Evolutionary conservation across 2,113 vertebrate species (phyloP).

Genomic region (Lethenteron camtschaticum): DNA sequence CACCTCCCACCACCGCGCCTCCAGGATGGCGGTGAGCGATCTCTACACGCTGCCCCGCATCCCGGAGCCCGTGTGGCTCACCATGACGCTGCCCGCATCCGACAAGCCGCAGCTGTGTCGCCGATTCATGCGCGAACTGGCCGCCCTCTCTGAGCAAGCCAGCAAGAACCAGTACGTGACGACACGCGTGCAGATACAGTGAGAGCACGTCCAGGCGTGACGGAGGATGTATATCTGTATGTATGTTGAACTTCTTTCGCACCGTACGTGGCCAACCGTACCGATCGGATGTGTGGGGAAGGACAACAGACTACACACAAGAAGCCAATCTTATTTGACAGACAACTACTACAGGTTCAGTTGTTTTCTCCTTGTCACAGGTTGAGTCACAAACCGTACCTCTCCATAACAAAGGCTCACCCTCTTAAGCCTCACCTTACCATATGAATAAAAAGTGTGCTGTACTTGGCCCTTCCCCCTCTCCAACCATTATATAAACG

Average conservation of each 20-base stretch:
- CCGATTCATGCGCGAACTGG: constrained; percentile 86
- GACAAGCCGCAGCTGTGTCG: constrained; percentile 89
- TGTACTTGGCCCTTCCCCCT: too few relatives aligned
- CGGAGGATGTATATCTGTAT: neutral
- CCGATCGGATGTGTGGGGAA: too few relatives aligned
- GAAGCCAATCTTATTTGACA: too few relatives aligned
- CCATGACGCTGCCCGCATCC: constrained; percentile 76
- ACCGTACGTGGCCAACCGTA: neutral
- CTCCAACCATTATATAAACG: too few relatives aligned
- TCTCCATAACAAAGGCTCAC: too few relatives aligned
- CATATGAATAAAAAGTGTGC: too few relatives aligned
- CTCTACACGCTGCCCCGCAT: constrained; percentile 94
- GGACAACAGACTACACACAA: too few relatives aligned
- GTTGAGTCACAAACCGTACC: too few relatives aligned
- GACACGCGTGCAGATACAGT: neutral
- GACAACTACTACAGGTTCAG: too few relatives aligned
- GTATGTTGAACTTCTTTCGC: neutral
- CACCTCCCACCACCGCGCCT: neutral
- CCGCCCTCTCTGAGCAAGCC: constrained; percentile 74
- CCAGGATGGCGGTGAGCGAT: constrained; percentile 73
- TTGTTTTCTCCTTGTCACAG: too few relatives aligned
- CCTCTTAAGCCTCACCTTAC: too few relatives aligned
- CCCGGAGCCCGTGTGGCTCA: constrained; percentile 82
- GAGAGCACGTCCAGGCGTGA: neutral
- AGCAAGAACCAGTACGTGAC: constrained; percentile 80